phyloP scores from a whole-genome alignment of 37 sponge, comb jelly and placozoan species.

The Eunapius fragilis region DNA sequence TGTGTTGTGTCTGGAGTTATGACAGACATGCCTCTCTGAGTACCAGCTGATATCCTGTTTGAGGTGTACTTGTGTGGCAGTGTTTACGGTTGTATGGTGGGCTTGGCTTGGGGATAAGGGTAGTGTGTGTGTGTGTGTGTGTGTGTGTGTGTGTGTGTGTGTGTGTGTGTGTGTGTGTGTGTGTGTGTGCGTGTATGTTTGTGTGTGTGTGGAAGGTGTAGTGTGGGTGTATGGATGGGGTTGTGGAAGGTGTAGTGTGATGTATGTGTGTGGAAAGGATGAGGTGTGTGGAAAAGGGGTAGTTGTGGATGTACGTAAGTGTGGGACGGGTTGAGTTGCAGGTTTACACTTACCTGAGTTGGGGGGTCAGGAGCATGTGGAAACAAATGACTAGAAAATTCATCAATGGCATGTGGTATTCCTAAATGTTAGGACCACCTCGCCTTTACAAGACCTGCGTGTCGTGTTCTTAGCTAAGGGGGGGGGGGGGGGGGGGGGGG shows the following conservation, averaged over 20 bases:
- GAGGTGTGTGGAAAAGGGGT: background rate
- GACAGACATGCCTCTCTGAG: background rate
- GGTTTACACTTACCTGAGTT: no score
- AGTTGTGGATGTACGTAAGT: background rate
- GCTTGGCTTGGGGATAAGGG: background rate
- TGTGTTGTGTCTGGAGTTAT: background rate
- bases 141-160: background rate
- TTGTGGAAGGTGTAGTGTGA: background rate
- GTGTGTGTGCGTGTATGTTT: background rate
- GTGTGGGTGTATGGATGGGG: background rate
- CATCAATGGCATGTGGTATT: no score
- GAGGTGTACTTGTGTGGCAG: no score
- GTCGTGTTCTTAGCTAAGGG: no score
- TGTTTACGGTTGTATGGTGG: no score
- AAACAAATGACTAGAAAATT: no score
- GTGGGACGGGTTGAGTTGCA: no score
- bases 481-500: no score
- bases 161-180: background rate
- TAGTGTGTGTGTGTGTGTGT: background rate
- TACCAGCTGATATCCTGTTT: background rate
- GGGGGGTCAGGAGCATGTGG: no score
- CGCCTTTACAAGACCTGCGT: no score
- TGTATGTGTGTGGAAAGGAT: slow-evolving; percentile 1
- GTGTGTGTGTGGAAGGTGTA: background rate
- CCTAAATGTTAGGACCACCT: no score